Percentiles rank a stretch among this genome's conserved stretches.
phyloP scores from a whole-genome alignment of 2,888 invertebrate species.

The Monoplex corrugatus region DNA sequence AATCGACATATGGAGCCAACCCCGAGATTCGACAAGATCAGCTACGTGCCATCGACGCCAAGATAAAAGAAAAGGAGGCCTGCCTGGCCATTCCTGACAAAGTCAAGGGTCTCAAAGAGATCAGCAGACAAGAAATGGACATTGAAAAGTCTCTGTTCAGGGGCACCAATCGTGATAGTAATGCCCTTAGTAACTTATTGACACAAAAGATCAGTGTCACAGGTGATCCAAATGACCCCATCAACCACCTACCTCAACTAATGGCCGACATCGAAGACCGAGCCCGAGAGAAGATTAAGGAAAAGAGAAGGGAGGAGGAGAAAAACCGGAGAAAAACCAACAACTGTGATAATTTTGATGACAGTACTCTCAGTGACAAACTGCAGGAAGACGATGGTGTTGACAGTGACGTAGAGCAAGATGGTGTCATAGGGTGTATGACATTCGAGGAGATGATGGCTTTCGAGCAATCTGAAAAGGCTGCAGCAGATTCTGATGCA shows the following conservation, averaged over 20 bases:
- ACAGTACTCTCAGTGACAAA: too few relatives aligned
- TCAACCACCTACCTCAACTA: conserved; percentile 72
- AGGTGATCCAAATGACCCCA: conserved; percentile 66
- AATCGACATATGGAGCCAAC: conserved; percentile 49
- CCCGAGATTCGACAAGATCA: conserved; percentile 59
- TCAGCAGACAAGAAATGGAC: conserved; percentile 75
- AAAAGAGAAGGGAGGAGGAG: conserved; percentile 46
- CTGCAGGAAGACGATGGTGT: background rate
- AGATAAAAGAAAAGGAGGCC: conserved; percentile 69
- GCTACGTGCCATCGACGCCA: conserved; percentile 71
- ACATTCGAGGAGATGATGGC: conserved; percentile 42
- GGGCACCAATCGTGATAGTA: conserved; percentile 56
- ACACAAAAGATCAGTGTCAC: conserved; percentile 55
- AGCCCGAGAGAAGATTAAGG: conserved; percentile 44
- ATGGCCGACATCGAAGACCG: conserved; percentile 56
- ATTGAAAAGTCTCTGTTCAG: conserved; percentile 69
- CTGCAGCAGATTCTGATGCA: background rate
- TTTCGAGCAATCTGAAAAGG: background rate
- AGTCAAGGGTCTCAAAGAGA: conserved; percentile 63
- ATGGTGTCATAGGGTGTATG: conserved; percentile 33
- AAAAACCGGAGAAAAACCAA: conserved; percentile 32
- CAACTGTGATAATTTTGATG: background rate
- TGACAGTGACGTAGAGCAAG: background rate
- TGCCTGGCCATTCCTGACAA: conserved; percentile 62
- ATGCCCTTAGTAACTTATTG: conserved; percentile 63